Base-by-base conservation (phyloP, 2,888 invertebrate genomes). In the Slavum lentiscoides region DNA sequence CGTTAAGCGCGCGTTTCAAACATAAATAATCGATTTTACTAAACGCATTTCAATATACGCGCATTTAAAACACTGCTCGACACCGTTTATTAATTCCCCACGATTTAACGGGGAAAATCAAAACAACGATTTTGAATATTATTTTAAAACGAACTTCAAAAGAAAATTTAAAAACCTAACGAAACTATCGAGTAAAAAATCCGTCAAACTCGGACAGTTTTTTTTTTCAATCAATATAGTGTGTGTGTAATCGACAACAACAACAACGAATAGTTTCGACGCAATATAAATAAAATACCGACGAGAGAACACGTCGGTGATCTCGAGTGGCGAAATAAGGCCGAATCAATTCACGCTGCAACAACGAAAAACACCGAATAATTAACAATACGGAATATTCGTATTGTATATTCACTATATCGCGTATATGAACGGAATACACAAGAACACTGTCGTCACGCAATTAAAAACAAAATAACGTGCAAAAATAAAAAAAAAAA, bases 251-350 rank as follows among this genome's bases (percentile, higher is more conserved):
- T 68, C 49, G 9, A 15, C 66, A 30, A 30, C 4, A 23, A 21
- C 43, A n/a, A n/a, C n/a, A n/a, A n/a, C 13, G 2, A 68, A 68
- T 19, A 19, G 9, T 30, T 53, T 30, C 6, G 21, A 15, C 23
- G 30, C 8, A 70, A 17, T 70, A 77, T 30, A 30, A 70, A 69
- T 53, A 13, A n/a, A 62, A 55, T 64, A 53, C 37, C 21, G 11
- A 49, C 55, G 53, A 13, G 53, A 13, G 30, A 49, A 69, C 61
- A 30, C 9, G 19, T 55, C n/a, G 15, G 23, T 30, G 9, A 7
- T 69, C n/a, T 61, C 68, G 61, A 76, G 59, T 61, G 59, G n/a
- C 37, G 13, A 53, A 76, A 76, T 74, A 68, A 76, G 76, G 68
- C 43, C 75, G 30, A 76, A 76, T 76, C 68, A 68, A 76, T 76